Evolutionary conservation across 2,113 vertebrate genomes (phyloP).

Genomic region (Sceloporus tristichus): DNA sequence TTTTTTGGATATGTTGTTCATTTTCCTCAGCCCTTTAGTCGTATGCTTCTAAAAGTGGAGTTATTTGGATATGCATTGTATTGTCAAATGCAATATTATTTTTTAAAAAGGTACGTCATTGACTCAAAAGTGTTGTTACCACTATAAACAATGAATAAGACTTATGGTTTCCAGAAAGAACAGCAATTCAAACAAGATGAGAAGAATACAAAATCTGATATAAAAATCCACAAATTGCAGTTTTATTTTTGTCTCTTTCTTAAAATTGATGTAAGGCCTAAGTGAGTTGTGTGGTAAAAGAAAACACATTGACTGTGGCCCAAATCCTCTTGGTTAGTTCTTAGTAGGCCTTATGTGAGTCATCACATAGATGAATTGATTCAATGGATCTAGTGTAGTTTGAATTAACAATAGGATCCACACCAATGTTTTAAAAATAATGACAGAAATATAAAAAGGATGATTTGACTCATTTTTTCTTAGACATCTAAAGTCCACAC

Average conservation of each 20-base stretch:
- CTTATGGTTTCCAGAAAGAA: conserved; percentile 63
- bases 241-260: conserved; percentile 63
- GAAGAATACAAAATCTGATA: conserved; percentile 45
- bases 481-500: conserved; percentile 50
- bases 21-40: conserved; percentile 48
- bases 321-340: too few species aligned
- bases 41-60: conserved; percentile 54
- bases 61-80: conserved; percentile 52
- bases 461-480: conserved; percentile 59
- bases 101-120: conserved; percentile 56
- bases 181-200: conserved; percentile 67
- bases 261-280: conserved; percentile 61
- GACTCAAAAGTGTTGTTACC: conserved; percentile 40
- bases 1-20: conserved; percentile 36
- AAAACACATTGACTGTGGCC: conserved; percentile 16
- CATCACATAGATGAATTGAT: too few species aligned
- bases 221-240: conserved; percentile 59
- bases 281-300: conserved; percentile 62
- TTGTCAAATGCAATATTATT: conserved; percentile 66
- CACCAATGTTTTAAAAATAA: conserved; percentile 60
- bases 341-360: conserved; percentile 29
- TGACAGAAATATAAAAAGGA: conserved; percentile 64
- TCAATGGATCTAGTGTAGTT: too few species aligned
- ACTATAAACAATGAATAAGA: conserved; percentile 67
- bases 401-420: too few species aligned